Conservation (phyloP, 2,113 vertebrate species). For the Gambusia affinis region DNA sequence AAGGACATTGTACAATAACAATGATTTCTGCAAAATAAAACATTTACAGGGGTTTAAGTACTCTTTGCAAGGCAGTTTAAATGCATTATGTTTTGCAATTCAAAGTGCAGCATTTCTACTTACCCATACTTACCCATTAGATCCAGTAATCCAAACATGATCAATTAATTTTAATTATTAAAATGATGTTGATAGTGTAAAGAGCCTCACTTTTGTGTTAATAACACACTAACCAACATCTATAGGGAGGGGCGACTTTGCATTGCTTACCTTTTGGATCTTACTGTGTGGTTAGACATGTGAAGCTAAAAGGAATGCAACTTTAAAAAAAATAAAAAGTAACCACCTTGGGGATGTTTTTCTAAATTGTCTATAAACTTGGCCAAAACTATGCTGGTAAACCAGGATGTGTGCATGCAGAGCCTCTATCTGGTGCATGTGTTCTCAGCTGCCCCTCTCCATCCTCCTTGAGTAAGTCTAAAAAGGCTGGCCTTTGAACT, state of each 20-base stretch:
- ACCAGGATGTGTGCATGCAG: slow-evolving; percentile 61
- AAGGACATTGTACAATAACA: too few species aligned
- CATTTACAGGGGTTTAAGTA: too few species aligned
- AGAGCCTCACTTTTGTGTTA: slow-evolving; percentile 45
- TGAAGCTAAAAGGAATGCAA: slow-evolving; percentile 65
- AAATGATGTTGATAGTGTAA: slow-evolving; percentile 49
- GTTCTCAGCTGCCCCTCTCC: slow-evolving; percentile 74
- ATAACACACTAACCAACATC: slow-evolving; percentile 49
- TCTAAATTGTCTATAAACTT: slow-evolving; percentile 59
- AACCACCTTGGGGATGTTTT: slow-evolving; percentile 46
- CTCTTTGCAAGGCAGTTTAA: too few species aligned
- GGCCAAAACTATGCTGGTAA: slow-evolving; percentile 59
- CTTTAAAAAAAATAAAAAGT: slow-evolving; percentile 37
- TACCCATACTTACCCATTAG: background rate
- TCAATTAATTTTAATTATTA: background rate
- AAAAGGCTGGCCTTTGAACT: slow-evolving; percentile 79
- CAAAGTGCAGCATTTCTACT: background rate
- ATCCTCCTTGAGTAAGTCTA: slow-evolving; percentile 69
- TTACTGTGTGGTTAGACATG: slow-evolving; percentile 29
- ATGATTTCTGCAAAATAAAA: too few species aligned
- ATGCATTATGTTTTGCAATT: background rate
- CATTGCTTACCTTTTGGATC: slow-evolving; percentile 30
- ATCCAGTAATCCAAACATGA: background rate
- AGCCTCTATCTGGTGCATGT: slow-evolving; percentile 54
- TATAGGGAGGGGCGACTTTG: slow-evolving; percentile 45